Percentiles rank a stretch among this genome's conserved stretches.
These are phyloP conservation scores for Lepisosteus osseus DNA, from an alignment of 2,113 vertebrate genomes.

Conservation along the genomic window DNA sequence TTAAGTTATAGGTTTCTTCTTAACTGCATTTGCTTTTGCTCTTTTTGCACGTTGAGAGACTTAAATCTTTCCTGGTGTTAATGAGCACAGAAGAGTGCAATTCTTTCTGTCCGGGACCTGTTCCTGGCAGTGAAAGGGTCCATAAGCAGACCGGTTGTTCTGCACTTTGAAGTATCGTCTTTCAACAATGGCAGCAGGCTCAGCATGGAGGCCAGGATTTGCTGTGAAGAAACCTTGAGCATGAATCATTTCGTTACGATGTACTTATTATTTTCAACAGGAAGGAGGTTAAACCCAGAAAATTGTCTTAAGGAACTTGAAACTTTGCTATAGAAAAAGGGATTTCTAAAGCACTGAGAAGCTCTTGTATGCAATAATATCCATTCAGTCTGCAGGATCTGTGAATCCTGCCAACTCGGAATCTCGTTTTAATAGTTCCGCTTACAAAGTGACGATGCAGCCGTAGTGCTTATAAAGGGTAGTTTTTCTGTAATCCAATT, in stretches of 20 bases:
- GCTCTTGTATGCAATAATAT: slow-evolving; percentile 76
- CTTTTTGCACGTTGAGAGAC: too few relatives aligned
- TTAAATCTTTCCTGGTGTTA: too few relatives aligned
- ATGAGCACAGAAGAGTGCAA: too few relatives aligned
- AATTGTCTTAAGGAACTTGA: slow-evolving; percentile 78
- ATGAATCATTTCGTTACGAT: slow-evolving; percentile 85
- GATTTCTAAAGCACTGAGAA: slow-evolving; percentile 77
- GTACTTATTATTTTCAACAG: slow-evolving; percentile 91
- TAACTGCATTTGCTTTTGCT: too few relatives aligned
- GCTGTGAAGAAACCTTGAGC: slow-evolving; percentile 74
- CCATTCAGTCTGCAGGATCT: slow-evolving; percentile 53
- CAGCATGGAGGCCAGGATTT: slow-evolving; percentile 71
- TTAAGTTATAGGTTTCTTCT: too few relatives aligned
- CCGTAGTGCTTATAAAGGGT: slow-evolving; percentile 26
- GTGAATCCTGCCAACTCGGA: slow-evolving; percentile 44
- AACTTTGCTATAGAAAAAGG: slow-evolving; percentile 71
- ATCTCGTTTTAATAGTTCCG: slow-evolving; percentile 39
- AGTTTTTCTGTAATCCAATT: slow-evolving; percentile 18
- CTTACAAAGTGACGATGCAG: slow-evolving; percentile 2
- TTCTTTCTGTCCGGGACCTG: too few relatives aligned
- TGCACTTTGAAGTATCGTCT: slow-evolving; percentile 61
- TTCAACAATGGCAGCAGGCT: slow-evolving; percentile 69
- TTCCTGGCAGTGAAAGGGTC: slow-evolving; percentile 44
- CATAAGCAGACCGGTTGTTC: slow-evolving; percentile 50
- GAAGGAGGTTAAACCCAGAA: slow-evolving; percentile 89